Conservation (phyloP, 1,140 invertebrate genomes). For the Nephila pilipes region DNA sequence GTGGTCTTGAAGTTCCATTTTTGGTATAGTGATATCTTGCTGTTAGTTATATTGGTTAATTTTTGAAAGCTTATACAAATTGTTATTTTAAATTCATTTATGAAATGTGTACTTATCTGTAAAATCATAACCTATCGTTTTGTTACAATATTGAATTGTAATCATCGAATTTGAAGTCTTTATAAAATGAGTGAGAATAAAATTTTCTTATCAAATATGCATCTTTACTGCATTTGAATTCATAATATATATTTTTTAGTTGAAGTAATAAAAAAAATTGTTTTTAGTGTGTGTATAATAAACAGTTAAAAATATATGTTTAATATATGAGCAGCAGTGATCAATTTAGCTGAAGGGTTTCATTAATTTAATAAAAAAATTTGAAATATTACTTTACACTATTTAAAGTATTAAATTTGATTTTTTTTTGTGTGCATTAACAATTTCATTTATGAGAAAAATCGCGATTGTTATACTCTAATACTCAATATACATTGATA, state of each 20-base stretch:
- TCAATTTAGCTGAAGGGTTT: too few relatives aligned
- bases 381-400: too few relatives aligned
- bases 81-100: background rate
- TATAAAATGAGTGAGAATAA: constrained; percentile 16
- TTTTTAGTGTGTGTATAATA: too few relatives aligned
- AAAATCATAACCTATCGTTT: background rate
- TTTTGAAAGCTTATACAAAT: background rate
- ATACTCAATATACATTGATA: too few relatives aligned
- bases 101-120: constrained; percentile 8
- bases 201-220: constrained; percentile 10
- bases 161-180: background rate
- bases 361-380: too few relatives aligned
- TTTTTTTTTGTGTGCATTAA: too few relatives aligned
- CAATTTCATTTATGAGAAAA: too few relatives aligned
- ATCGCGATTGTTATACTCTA: too few relatives aligned
- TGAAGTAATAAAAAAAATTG: too few relatives aligned
- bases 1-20: background rate
- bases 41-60: background rate
- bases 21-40: background rate
- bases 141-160: background rate
- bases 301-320: too few relatives aligned
- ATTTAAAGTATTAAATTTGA: too few relatives aligned
- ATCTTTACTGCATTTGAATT: background rate
- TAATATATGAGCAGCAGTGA: too few relatives aligned
- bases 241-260: background rate